Evolutionary conservation across 92 coral and sea anemone genomes (phyloP), one percentile per base, ranked within the genome.

Genomic region (Heliopora coerulea): DNA sequence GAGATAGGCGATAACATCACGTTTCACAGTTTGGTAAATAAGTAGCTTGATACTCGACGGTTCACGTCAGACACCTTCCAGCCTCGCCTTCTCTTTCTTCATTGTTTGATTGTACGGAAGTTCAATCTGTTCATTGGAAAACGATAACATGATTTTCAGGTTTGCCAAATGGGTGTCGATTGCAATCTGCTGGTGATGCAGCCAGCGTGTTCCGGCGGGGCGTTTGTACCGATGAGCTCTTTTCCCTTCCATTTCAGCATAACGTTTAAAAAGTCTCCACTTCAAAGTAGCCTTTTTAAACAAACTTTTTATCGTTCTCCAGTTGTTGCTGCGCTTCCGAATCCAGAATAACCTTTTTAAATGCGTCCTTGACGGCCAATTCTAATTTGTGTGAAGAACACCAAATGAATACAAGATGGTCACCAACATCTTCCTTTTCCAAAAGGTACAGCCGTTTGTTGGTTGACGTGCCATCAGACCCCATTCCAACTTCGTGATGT

Each of bases 401-500:
- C 10, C 17, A 21, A 32, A 68, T 24, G 3, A 68, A 68, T 27
- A 68, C 21, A 11, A 68, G 61, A 24, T 68, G 61, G 60, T 50
- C 60, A 50, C 75, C 75, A 20, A 68, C 24, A 17, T 30, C 49
- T 41, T 48, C 73, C 57, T 66, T 66, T 66, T 66, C 73, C 49
- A 66, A 39, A 7, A 10, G 24, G 26, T 66, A 66, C 73, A 66
- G 57, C 30, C 31, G 31, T 66, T 66, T 66, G 73, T 66, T 66
- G 20, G 73, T 26, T 12, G 24, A 19, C 11, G 73, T 66, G 17
- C 75, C 60, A 27, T 50, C 60, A n/a, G 46, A 68, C 12, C 75
- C 60, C 75, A 50, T 6, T 11, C 75, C 61, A 30, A 68, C 24
- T 24, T 68, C 75, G 24, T 24, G 57, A 18, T 3, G 24, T 68